These are phyloP conservation scores for Augiades crinisus DNA, from an alignment of 2,888 invertebrate species.

Conservation along the genomic window DNA sequence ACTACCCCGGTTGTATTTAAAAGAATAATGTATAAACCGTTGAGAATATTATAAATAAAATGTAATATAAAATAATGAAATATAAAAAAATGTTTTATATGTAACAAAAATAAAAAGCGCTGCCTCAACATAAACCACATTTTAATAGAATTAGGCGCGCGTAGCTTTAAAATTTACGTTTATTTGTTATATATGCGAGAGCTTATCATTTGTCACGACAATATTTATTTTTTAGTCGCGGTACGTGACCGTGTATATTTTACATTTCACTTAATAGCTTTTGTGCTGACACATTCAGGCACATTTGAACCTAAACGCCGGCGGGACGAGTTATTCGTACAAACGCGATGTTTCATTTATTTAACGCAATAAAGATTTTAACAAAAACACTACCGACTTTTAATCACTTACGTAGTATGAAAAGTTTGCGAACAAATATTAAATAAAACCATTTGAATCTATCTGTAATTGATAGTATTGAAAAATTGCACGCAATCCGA, in stretches of 20 bases:
- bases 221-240: slow-evolving; percentile 22
- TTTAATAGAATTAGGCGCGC: slow-evolving; percentile 2
- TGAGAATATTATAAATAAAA: too few species aligned
- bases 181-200: slow-evolving; percentile 13
- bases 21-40: too few species aligned
- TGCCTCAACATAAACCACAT: not conserved
- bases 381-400: not conserved
- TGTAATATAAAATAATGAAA: too few species aligned
- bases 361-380: too few species aligned
- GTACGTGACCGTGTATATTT: slow-evolving; percentile 20
- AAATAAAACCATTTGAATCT: too few species aligned
- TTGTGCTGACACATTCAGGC: slow-evolving; percentile 20
- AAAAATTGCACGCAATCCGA: too few species aligned
- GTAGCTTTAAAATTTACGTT: slow-evolving; percentile 1
- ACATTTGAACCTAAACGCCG: slow-evolving; percentile 3
- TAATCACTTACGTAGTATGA: not conserved
- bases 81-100: too few species aligned
- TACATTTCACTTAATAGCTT: slow-evolving; percentile 25
- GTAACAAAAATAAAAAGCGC: too few species aligned
- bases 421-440: too few species aligned
- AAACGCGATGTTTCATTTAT: slow-evolving; percentile 1
- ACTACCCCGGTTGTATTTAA: too few species aligned
- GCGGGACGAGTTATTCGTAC: slow-evolving; percentile 12
- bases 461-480: too few species aligned
- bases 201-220: slow-evolving; percentile 25